Evolutionary conservation across 2,888 invertebrate genomes (phyloP), one percentile per base, ranked within the genome.

Genomic region (Chrysolina haemoptera): DNA sequence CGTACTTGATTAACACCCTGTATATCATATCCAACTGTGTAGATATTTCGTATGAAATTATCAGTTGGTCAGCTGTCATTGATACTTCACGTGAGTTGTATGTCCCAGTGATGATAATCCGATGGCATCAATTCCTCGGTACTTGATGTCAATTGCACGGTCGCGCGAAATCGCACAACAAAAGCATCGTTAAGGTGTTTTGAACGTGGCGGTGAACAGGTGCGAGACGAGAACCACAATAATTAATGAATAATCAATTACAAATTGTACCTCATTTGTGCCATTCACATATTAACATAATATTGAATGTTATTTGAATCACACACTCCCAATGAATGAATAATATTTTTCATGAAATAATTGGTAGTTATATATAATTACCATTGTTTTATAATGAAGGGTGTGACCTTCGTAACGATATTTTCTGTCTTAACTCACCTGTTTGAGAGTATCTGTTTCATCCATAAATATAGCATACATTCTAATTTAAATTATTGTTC

Each of bases 311-410:
- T 35, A 66, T 73, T 68, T 53, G 64, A 73, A 53, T 71, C 65
- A 53, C 69, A 69, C 69, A 62, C 70, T 50, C 71, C 69, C 46
- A 66, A 73, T 73, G 70, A 70, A 71, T 76, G 71, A 66, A 75
- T 72, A 73, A 70, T 67, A 66, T 70, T 73, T 73, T 76, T 74
- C 68, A 48, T 67, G 22, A 67, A 68, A 63, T 67, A 70, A 50
- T 43, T 48, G 46, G 53, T 70, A 69, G 71, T 71, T 72, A 72
- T 46, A 53, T 14, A 16, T 76, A 76, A 74, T 74, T 70, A 63
- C 64, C 62, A 71, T 76, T 71, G 71, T 76, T 70, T 55, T 68
- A 55, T 76, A 76, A 76, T 73, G 73, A 76, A 76, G 76, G 76
- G 76, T 76, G 76, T 76, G 69, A 65, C 76, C 76, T 76, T 76